Percentiles rank a stretch among this genome's conserved stretches.
Evolutionary conservation across 1,140 invertebrate genomes (phyloP).

Genomic region (Eumeta japonica): DNA sequence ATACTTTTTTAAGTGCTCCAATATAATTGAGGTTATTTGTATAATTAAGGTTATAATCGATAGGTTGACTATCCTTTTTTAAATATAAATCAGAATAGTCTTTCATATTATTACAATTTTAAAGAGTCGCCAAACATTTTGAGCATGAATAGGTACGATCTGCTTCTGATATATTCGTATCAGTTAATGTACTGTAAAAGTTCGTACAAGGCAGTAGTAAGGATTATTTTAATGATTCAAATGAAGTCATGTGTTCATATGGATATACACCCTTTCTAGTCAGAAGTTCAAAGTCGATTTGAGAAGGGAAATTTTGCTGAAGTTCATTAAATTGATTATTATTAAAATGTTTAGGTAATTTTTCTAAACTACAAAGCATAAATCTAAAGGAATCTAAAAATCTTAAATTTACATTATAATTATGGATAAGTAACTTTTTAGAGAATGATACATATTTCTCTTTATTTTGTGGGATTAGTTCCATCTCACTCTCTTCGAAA

Average conservation of each 20-base stretch:
- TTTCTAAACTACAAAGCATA: slow-evolving; percentile 12
- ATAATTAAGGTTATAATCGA: no score
- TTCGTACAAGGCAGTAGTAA: background rate
- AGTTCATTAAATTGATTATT: slow-evolving; percentile 11
- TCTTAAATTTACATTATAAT: no score
- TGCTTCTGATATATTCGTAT: slow-evolving; percentile 5
- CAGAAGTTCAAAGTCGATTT: slow-evolving; percentile 11
- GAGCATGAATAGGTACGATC: slow-evolving; percentile 12
- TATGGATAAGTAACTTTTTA: slow-evolving; percentile 14
- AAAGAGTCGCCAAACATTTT: slow-evolving; percentile 12
- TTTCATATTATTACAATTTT: slow-evolving; percentile 6
- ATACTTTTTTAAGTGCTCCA: no score
- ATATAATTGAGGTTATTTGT: no score
- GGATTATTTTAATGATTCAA: slow-evolving; percentile 5
- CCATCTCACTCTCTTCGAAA: slow-evolving; percentile 10
- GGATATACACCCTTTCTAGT: slow-evolving; percentile 13
- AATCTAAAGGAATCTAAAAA: slow-evolving; percentile 21
- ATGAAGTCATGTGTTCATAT: slow-evolving; percentile 10
- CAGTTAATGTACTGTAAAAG: slow-evolving; percentile 8
- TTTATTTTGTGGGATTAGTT: slow-evolving; percentile 18
- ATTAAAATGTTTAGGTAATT: slow-evolving; percentile 14
- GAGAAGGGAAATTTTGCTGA: slow-evolving; percentile 6
- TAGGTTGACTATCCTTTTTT: no score
- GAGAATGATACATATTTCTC: slow-evolving; percentile 21
- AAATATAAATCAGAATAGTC: slow-evolving; percentile 19